Evolutionary conservation across 2,888 invertebrate species (phyloP).

Genomic region (Xestia ashworthii): DNA sequence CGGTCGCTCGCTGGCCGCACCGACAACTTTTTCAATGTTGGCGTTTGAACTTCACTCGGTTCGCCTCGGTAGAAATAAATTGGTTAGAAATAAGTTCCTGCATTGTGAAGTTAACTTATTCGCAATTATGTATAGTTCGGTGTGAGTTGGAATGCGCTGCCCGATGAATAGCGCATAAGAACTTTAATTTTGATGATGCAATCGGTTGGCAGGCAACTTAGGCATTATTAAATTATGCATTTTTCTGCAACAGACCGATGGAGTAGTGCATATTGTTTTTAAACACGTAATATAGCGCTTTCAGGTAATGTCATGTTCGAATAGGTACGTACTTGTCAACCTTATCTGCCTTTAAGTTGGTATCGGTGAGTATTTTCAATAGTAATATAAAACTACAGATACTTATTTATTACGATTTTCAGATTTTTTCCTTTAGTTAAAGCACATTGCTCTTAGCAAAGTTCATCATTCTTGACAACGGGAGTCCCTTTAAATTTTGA

Average conservation of each 20-base stretch:
- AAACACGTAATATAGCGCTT: background rate
- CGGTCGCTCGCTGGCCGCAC: slow-evolving; percentile 20
- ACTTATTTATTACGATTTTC: too few relatives aligned
- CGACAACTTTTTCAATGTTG: slow-evolving; percentile 56
- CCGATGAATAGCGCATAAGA: slow-evolving; percentile 14
- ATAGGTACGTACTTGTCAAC: background rate
- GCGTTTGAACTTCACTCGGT: slow-evolving; percentile 38
- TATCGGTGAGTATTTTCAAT: background rate
- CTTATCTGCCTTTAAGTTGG: background rate
- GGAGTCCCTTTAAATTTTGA: too few relatives aligned
- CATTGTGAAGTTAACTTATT: slow-evolving; percentile 34
- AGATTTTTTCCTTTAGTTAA: too few relatives aligned
- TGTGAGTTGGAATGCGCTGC: slow-evolving; percentile 15
- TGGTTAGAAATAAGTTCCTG: slow-evolving; percentile 42
- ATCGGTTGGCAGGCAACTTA: background rate
- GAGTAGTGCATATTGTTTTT: background rate
- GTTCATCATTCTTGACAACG: too few relatives aligned
- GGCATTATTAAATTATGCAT: background rate
- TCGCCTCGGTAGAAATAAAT: slow-evolving; percentile 42
- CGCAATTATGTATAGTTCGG: slow-evolving; percentile 40
- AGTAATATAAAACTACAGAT: background rate
- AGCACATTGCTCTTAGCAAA: too few relatives aligned
- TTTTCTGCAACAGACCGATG: background rate
- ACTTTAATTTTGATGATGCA: slow-evolving; percentile 8
- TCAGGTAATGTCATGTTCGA: background rate